A percentile compares a stretch with the other conserved stretches of the same genome.
Conservation (phyloP, 1,140 invertebrate genomes). For the Bombyx mandarina region DNA sequence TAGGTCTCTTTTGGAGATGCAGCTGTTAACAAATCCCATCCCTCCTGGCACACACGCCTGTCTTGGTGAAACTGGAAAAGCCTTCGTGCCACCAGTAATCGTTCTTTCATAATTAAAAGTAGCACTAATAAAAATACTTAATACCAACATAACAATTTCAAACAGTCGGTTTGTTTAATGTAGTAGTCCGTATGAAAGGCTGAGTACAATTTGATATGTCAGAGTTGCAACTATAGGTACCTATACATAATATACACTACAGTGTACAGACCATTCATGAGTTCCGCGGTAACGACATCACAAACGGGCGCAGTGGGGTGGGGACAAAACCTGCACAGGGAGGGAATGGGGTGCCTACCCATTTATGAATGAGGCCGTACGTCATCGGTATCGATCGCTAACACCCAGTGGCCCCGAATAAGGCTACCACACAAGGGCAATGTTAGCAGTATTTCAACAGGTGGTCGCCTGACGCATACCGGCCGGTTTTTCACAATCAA, state of each 20-base stretch:
- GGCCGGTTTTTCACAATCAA: constrained; percentile 26
- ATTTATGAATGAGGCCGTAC: constrained; percentile 66
- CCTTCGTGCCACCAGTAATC: too few species aligned
- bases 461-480: constrained; percentile 52
- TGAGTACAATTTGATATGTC: too few species aligned
- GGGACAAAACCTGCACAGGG: constrained; percentile 12
- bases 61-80: too few species aligned
- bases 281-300: constrained; percentile 24
- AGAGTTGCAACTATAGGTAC: background rate
- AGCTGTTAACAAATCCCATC: too few species aligned
- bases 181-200: too few species aligned
- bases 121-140: too few species aligned
- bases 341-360: constrained; percentile 25
- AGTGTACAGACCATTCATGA: constrained; percentile 57
- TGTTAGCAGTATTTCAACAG: constrained; percentile 45
- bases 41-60: too few species aligned
- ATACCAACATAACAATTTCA: too few species aligned
- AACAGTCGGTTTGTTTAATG: too few species aligned
- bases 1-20: too few species aligned
- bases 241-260: constrained; percentile 6
- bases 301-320: constrained; percentile 22
- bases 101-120: too few species aligned
- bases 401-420: constrained; percentile 23
- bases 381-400: constrained; percentile 58
- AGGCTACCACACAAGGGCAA: constrained; percentile 56